phyloP scores from a whole-genome alignment of 2,888 invertebrate species.

The Sphecodes monilicornis region DNA sequence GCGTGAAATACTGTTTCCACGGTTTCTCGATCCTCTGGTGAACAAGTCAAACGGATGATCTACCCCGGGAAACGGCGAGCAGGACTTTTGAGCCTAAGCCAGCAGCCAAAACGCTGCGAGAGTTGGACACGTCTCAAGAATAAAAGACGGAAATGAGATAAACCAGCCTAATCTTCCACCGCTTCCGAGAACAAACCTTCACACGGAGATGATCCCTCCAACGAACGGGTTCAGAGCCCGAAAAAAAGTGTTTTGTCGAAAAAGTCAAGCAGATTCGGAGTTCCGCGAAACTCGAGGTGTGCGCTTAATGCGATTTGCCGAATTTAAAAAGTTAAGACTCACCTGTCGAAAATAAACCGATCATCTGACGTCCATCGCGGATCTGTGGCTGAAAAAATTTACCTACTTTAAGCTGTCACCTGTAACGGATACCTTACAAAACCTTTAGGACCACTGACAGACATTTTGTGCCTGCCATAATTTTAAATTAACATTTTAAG shows the following conservation, averaged over 20 bases:
- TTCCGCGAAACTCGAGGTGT: constrained; percentile 22
- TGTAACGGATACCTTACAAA: not conserved
- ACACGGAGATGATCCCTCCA: constrained; percentile 60
- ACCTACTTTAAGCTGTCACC: not conserved
- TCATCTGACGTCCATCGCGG: constrained; percentile 27
- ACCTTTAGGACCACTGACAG: not conserved
- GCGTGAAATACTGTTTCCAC: not conserved
- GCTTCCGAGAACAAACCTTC: constrained; percentile 19
- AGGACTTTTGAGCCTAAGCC: constrained; percentile 40
- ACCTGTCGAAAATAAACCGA: constrained; percentile 58
- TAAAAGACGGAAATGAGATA: constrained; percentile 47
- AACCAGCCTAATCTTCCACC: constrained; percentile 60
- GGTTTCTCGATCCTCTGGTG: constrained; percentile 13
- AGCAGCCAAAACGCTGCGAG: constrained; percentile 8
- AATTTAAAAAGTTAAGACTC: constrained; percentile 78
- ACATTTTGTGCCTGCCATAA: no score
- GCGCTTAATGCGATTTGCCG: constrained; percentile 75
- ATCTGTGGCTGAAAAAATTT: not conserved
- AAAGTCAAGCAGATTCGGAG: constrained; percentile 51
- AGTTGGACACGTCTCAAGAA: constrained; percentile 8
- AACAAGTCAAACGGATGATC: constrained; percentile 63
- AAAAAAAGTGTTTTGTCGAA: constrained; percentile 13
- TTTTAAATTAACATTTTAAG: no score
- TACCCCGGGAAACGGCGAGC: not conserved
- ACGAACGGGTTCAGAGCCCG: constrained; percentile 60